Evolutionary conservation across 2,113 vertebrate species (phyloP), one percentile per base, ranked within the genome.

Genomic region (Mesocricetus auratus): DNA sequence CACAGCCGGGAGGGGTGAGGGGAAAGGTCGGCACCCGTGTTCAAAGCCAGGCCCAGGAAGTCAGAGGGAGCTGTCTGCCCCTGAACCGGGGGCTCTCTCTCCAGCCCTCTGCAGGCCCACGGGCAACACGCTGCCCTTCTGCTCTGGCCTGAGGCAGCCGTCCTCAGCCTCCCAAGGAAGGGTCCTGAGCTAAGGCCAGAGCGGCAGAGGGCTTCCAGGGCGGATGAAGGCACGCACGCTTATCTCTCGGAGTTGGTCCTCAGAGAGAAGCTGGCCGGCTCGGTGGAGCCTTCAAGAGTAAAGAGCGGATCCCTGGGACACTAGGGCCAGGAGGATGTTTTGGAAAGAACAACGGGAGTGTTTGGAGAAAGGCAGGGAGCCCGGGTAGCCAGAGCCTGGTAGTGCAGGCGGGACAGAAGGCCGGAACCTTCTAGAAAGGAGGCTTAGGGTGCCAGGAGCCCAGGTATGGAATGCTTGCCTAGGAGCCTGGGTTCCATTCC

Each of bases 41-140:
- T 50, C 22, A n/a, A 42, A 56, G 47, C 13, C 33, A 50, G 81
- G 56, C 53, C 7, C 7, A 2, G n/a, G 24, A 2, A 22, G 68
- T 36, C 10, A 13, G 21, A 26, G 10, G 2, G 6, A 17, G 74
- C 15, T 12, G 68, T 21, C 66, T 26, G 33, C 66, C 21, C 8
- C 36, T 4, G 15, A 62, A 45, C 91, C 42, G 6, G 31, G 13
- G 26, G 36, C 7, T 5, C 15, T 13, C n/a, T 39, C 31, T 62
- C 21, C 12, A 7, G 17, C 17, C n/a, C 36, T 19, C 7, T 0
- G 3, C 19, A 56, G 33, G 21, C 2, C 15, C 0, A 0, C 0
- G 7, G 21, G 36, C 13, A 15, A 17, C 3, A 36, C 13, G 22
- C 12, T 21, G 21, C 19, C 29, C 31, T 16, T 5, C 1, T 5